phyloP scores from a whole-genome alignment of 2,888 invertebrate genomes.

The Baccha elongata region DNA sequence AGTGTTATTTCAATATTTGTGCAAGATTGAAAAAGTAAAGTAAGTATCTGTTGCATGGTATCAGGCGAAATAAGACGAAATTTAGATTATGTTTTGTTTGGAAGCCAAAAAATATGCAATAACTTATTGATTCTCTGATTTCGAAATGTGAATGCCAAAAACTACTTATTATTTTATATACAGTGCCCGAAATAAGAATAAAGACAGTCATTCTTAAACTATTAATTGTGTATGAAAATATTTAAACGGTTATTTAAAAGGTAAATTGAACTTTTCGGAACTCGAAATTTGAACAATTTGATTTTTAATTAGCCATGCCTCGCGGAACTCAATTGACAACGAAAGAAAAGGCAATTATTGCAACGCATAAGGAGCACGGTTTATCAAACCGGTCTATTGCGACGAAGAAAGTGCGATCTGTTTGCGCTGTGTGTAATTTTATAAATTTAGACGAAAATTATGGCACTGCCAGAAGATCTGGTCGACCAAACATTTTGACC shows the following conservation, averaged over 20 bases:
- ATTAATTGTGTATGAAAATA: too few relatives aligned
- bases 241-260: neutral
- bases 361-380: neutral
- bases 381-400: neutral
- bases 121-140: too few relatives aligned
- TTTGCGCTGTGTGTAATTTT: neutral
- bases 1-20: neutral
- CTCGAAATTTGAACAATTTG: neutral
- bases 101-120: too few relatives aligned
- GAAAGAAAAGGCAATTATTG: neutral
- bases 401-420: neutral
- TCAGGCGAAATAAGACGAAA: neutral
- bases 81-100: too few relatives aligned
- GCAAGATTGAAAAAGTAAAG: neutral
- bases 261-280: neutral
- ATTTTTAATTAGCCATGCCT: neutral
- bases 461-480: neutral
- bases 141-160: too few relatives aligned
- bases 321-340: neutral
- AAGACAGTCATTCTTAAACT: too few relatives aligned
- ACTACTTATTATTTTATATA: too few relatives aligned
- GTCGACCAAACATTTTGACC: neutral
- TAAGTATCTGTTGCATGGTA: neutral
- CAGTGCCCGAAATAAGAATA: too few relatives aligned
- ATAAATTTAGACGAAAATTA: conserved; percentile 3